Percentiles rank a stretch among this genome's conserved stretches.
Evolutionary conservation across 2,888 invertebrate species (phyloP).

Genomic region (Athrips mouffetella): DNA sequence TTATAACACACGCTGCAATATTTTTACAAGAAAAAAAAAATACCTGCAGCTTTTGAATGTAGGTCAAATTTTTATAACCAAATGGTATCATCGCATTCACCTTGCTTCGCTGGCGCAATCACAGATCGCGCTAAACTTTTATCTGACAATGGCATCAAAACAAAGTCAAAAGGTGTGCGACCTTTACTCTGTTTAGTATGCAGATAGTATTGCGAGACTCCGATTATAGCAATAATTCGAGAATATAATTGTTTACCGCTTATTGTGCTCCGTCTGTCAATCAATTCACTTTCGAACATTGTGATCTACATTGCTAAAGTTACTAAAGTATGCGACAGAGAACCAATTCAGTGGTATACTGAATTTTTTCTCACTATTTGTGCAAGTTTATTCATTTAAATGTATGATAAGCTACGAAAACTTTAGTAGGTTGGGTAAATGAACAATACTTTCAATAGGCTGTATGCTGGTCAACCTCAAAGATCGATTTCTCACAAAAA

Average conservation of each 20-base stretch:
- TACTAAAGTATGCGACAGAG: slow-evolving; percentile 38
- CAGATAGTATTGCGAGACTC: slow-evolving; percentile 40
- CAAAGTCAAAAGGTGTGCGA: slow-evolving; percentile 66
- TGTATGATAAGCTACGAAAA: too few relatives aligned
- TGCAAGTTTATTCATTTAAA: too few relatives aligned
- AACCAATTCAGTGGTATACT: slow-evolving; percentile 20
- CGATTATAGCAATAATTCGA: slow-evolving; percentile 45
- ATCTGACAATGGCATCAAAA: slow-evolving; percentile 70
- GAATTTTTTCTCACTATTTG: too few relatives aligned
- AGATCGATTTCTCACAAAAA: too few relatives aligned
- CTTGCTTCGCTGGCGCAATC: slow-evolving; percentile 42
- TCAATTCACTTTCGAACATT: slow-evolving; percentile 65
- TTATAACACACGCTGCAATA: too few relatives aligned
- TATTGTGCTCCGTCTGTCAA: slow-evolving; percentile 67
- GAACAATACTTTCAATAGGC: too few relatives aligned
- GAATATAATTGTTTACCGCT: slow-evolving; percentile 63
- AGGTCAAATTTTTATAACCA: slow-evolving; percentile 4
- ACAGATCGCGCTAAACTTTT: slow-evolving; percentile 39
- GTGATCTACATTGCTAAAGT: slow-evolving; percentile 54
- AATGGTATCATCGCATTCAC: slow-evolving; percentile 16
- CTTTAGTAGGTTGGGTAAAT: too few relatives aligned
- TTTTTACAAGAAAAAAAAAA: too few relatives aligned
- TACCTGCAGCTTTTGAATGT: not conserved
- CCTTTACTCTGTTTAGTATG: slow-evolving; percentile 65
- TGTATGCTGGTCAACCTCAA: too few relatives aligned